Evolutionary conservation across 2,888 invertebrate genomes (phyloP).

Genomic region (Seira musarum): DNA sequence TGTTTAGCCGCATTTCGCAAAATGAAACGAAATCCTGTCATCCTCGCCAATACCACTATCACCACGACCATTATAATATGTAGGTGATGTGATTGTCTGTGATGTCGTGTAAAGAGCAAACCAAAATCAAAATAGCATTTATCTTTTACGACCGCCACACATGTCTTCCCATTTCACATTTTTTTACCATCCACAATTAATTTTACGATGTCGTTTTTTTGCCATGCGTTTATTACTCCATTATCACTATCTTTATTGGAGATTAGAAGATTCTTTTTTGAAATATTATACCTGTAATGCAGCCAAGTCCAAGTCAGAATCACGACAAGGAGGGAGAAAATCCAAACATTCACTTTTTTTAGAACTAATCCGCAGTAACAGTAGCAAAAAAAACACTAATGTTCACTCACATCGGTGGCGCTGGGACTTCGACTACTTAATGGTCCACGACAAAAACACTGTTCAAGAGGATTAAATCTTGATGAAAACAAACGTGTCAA

Average conservation of each 20-base stretch:
- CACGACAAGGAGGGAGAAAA: not conserved
- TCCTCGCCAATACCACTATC: no score
- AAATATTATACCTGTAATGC: conserved; percentile 18
- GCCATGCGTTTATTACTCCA: conserved; percentile 17
- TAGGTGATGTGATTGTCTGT: no score
- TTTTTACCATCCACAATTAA: conserved; percentile 18
- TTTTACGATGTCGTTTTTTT: conserved; percentile 10
- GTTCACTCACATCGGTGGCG: not conserved
- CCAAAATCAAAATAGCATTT: not conserved
- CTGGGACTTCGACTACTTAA: not conserved
- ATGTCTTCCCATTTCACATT: not conserved
- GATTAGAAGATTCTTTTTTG: conserved; percentile 17
- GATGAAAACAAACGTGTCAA: conserved; percentile 12
- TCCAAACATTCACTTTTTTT: not conserved
- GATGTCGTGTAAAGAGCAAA: no score
- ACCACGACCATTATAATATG: no score
- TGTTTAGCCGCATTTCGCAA: no score
- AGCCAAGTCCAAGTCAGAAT: no score
- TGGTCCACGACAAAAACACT: conserved; percentile 8
- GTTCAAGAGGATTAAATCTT: conserved; percentile 12
- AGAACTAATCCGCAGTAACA: not conserved
- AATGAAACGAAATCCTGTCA: no score
- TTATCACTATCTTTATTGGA: conserved; percentile 20
- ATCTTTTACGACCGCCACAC: conserved; percentile 14
- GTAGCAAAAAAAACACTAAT: conserved; percentile 10